Evolutionary conservation across 1,140 invertebrate species (phyloP).

Genomic region (Alviniconcha marisindica): DNA sequence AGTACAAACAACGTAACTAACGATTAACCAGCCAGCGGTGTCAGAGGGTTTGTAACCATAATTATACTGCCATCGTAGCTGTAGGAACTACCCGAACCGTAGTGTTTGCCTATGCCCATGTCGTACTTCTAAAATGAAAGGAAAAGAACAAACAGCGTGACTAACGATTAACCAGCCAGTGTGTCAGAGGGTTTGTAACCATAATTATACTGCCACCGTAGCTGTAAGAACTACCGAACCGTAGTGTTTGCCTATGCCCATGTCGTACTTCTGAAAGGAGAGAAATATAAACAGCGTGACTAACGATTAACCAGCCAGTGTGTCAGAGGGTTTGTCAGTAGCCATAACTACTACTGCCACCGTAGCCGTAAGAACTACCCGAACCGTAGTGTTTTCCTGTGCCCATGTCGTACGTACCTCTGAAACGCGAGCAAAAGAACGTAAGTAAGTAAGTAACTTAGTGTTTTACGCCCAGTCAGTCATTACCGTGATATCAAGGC

Average conservation of each 20-base stretch:
- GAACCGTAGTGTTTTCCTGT: conserved; percentile 55
- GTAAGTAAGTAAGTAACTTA: too few relatives aligned
- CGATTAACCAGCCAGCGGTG: too few relatives aligned
- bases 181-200: conserved; percentile 49
- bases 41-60: conserved; percentile 49
- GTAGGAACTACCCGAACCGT: conserved; percentile 44
- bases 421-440: conserved; percentile 31
- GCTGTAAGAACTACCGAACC: conserved; percentile 42
- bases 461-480: too few relatives aligned
- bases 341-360: conserved; percentile 38
- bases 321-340: conserved; percentile 53
- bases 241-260: conserved; percentile 55
- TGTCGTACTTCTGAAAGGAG: conserved; percentile 47
- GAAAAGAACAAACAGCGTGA: background rate
- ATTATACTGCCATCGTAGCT: conserved; percentile 40
- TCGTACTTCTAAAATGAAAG: conserved; percentile 46
- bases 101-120: conserved; percentile 53
- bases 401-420: conserved; percentile 53
- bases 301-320: too few relatives aligned
- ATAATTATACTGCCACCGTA: conserved; percentile 43
- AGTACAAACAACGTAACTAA: background rate
- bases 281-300: background rate
- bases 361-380: conserved; percentile 40
- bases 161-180: too few relatives aligned
- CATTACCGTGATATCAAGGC: too few relatives aligned